A percentile compares a stretch with the other conserved stretches of the same genome.
These are phyloP conservation scores for Tetragonula clypearis DNA, from an alignment of 1,140 invertebrate species.

Conservation along the genomic window DNA sequence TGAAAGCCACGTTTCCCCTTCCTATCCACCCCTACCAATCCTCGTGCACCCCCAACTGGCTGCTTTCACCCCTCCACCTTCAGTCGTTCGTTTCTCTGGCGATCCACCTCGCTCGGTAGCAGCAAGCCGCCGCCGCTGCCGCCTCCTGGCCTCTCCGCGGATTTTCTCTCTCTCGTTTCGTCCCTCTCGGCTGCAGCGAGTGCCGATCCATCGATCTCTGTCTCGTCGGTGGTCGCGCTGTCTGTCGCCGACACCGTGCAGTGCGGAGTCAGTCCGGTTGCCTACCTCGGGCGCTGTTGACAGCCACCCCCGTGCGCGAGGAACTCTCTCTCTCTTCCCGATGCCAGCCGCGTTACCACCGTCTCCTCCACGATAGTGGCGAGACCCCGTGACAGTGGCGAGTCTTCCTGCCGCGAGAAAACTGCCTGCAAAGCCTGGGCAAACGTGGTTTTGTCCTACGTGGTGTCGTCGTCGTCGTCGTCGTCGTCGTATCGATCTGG, in stretches of 20 bases:
- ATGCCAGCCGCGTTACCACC: conserved; percentile 13
- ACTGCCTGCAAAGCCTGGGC: not conserved
- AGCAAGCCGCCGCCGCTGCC: not conserved
- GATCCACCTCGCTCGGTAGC: not conserved
- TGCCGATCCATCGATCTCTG: conserved; percentile 4
- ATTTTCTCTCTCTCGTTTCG: conserved; percentile 8
- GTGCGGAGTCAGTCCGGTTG: conserved; percentile 69
- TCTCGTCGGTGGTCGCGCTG: conserved; percentile 38
- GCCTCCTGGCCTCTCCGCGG: not conserved
- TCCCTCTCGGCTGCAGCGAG: not conserved
- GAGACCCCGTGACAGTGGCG: conserved; percentile 25
- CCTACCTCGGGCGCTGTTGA: conserved; percentile 69
- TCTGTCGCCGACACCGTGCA: conserved; percentile 51
- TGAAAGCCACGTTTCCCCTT: not conserved
- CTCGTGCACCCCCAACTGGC: not conserved
- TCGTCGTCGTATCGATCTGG: too few species aligned
- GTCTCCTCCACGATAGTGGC: not conserved
- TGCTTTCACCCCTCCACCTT: not conserved
- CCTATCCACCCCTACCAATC: not conserved
- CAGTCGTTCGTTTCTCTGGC: not conserved
- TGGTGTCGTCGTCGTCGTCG: not conserved
- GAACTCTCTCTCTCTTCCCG: conserved; percentile 2
- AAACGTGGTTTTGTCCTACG: too few species aligned
- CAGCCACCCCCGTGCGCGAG: conserved; percentile 46
- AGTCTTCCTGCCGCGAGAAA: conserved; percentile 7